Evolutionary conservation across 2,113 vertebrate genomes (phyloP), one percentile per base, ranked within the genome.

Genomic region (Neoarius graeffei): DNA sequence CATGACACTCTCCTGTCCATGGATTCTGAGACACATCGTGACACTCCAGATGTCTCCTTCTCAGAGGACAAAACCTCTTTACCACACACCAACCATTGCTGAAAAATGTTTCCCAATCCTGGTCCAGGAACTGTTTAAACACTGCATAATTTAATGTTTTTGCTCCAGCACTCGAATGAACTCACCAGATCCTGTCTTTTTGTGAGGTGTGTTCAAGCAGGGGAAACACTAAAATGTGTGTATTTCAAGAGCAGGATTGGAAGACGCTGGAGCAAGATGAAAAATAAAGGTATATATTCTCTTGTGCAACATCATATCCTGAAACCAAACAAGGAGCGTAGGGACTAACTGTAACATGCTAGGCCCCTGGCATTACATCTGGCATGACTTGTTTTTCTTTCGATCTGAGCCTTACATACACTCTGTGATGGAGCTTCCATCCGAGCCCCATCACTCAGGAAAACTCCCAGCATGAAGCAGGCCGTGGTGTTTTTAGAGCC

Each of bases 371-470:
- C 52, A 81, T 69, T 42, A 62, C 86, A 50, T 81, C 80, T 88
- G 35, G 50, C 73, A 64, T 71, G 82, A 69, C 60, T 84, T 90
- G 82, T 81, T 89, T 90, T 87, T 89, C 81, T 87, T 89, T 87
- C 83, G 56, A 81, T 69, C 20, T 48, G 74, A 69, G 67, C 52
- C 57, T 88, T 85, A 86, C 83, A 73, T 83, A 59, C 42, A 93
- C 93, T 92, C 93, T 92, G 92, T 91, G 91, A 91, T 94, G 92
- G 93, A 95, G 93, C 90, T 95, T 94, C 94, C 95, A 96, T 95
- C 94, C 94, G 95, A 90, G 93, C 94, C 92, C 91, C 93, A 93
- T 97, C 93, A 94, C 60, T 92, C 88, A 92, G 79, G 83, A 19
- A 85, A 94, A 94, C 94, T 95, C 95, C 94, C 92, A 91, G 85